These are phyloP conservation scores for Dasypogon diadema DNA, from an alignment of 2,888 invertebrate species.

Conservation along the genomic window DNA sequence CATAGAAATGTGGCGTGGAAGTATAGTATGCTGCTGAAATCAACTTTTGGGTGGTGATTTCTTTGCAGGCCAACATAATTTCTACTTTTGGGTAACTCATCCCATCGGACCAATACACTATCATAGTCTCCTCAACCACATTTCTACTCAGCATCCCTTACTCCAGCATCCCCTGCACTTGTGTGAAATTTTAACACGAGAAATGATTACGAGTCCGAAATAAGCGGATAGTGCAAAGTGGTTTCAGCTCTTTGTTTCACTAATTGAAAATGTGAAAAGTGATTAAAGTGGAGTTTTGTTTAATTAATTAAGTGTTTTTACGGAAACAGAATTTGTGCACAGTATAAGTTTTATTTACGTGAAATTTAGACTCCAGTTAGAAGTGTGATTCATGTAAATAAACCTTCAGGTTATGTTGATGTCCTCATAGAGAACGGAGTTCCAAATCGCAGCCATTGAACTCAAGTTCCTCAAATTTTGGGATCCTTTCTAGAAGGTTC, in stretches of 20 bases:
- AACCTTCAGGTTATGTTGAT: no score
- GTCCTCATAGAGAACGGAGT: no score
- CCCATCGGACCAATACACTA: constrained; percentile 28
- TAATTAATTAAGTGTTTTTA: constrained; percentile 17
- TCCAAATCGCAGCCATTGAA: no score
- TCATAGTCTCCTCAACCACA: constrained; percentile 9
- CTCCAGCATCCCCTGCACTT: constrained; percentile 16
- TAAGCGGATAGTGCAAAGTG: constrained; percentile 38
- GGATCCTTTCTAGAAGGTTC: no score
- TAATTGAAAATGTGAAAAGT: constrained; percentile 48
- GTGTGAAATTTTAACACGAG: constrained; percentile 38
- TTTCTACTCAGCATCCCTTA: constrained; percentile 26
- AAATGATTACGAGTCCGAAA: constrained; percentile 45
- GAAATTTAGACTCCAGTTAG: background rate
- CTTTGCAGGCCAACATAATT: constrained; percentile 4
- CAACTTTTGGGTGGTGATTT: constrained; percentile 39
- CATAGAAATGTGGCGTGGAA: constrained; percentile 40
- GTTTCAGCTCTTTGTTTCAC: constrained; percentile 37
- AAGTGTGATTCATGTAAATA: background rate
- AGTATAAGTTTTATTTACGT: background rate
- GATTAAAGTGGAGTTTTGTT: constrained; percentile 38
- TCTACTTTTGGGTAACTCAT: constrained; percentile 34
- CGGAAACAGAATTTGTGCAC: background rate
- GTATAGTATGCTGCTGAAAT: constrained; percentile 38
- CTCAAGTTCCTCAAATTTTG: no score